Conservation (phyloP, 2,888 invertebrate genomes). For the Drosophila koepferae region DNA sequence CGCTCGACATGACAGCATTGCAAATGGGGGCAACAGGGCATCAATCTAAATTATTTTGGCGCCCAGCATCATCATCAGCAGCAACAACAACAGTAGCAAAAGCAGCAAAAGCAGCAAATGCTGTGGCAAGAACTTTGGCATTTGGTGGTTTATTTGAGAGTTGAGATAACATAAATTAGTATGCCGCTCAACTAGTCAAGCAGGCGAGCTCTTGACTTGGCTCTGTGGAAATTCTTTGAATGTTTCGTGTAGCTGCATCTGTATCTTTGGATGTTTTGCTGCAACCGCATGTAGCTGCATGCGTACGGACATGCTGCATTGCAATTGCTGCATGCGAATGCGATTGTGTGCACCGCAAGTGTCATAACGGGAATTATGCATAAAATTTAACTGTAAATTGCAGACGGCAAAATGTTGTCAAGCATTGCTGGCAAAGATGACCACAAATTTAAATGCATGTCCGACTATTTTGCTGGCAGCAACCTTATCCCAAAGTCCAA, state of each 20-base stretch:
- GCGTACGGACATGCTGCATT: neutral
- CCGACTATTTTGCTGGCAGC: slow-evolving; percentile 43
- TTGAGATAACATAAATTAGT: slow-evolving; percentile 62
- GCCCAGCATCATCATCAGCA: slow-evolving; percentile 3
- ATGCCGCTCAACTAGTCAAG: slow-evolving; percentile 32
- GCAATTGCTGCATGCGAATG: slow-evolving; percentile 15
- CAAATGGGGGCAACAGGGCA: slow-evolving; percentile 21
- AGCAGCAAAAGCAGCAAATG: slow-evolving; percentile 3
- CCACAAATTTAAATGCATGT: slow-evolving; percentile 56
- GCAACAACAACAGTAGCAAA: neutral
- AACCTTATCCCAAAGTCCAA: slow-evolving; percentile 27
- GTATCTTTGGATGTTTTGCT: slow-evolving; percentile 28
- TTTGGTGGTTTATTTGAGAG: slow-evolving; percentile 46
- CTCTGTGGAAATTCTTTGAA: slow-evolving; percentile 25
- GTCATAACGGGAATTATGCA: slow-evolving; percentile 76
- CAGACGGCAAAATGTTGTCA: slow-evolving; percentile 64
- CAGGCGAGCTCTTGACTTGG: neutral
- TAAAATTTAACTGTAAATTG: slow-evolving; percentile 72
- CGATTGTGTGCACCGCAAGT: slow-evolving; percentile 58
- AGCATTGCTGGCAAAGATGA: slow-evolving; percentile 36
- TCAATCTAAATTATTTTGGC: slow-evolving; percentile 51
- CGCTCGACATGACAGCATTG: slow-evolving; percentile 21
- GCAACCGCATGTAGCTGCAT: slow-evolving; percentile 34
- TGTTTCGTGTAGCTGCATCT: slow-evolving; percentile 18
- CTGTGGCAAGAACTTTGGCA: slow-evolving; percentile 46